A percentile compares a stretch with the other conserved stretches of the same genome.
Evolutionary conservation across 2,113 vertebrate genomes (phyloP).

Genomic region (Anguilla rostrata): DNA sequence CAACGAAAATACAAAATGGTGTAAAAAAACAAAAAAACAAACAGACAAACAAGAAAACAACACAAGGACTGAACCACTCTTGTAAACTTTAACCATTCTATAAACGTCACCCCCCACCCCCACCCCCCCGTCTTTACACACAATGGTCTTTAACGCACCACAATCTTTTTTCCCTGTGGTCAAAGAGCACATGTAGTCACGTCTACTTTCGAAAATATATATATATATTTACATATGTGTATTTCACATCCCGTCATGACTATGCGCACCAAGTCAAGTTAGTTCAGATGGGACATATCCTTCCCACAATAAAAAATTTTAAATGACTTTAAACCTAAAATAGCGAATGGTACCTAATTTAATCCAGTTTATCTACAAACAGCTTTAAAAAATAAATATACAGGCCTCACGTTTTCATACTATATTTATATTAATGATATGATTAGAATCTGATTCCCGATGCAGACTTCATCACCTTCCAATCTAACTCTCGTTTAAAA

Average conservation of each 20-base stretch:
- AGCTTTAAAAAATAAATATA: slow-evolving; percentile 28
- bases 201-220: not conserved
- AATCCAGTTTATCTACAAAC: slow-evolving; percentile 7
- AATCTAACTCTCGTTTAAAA: not conserved
- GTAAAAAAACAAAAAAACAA: not conserved
- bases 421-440: slow-evolving; percentile 1
- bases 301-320: slow-evolving; percentile 43
- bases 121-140: not conserved
- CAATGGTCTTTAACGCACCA: not conserved
- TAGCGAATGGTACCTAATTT: slow-evolving; percentile 28
- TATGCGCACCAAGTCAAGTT: not conserved
- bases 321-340: slow-evolving; percentile 33
- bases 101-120: too few species aligned
- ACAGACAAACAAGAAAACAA: not conserved
- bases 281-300: not conserved
- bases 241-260: not conserved
- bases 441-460: not conserved
- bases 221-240: not conserved
- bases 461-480: not conserved
- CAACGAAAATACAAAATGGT: not conserved
- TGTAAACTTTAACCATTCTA: slow-evolving; percentile 41
- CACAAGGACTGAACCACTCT: slow-evolving; percentile 53
- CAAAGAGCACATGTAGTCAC: not conserved
- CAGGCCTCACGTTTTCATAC: slow-evolving; percentile 1
- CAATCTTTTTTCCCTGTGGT: not conserved